A percentile compares a stretch with the other conserved stretches of the same genome.
Conservation (phyloP, 2,888 invertebrate genomes). For the Tinea semifulvella region DNA sequence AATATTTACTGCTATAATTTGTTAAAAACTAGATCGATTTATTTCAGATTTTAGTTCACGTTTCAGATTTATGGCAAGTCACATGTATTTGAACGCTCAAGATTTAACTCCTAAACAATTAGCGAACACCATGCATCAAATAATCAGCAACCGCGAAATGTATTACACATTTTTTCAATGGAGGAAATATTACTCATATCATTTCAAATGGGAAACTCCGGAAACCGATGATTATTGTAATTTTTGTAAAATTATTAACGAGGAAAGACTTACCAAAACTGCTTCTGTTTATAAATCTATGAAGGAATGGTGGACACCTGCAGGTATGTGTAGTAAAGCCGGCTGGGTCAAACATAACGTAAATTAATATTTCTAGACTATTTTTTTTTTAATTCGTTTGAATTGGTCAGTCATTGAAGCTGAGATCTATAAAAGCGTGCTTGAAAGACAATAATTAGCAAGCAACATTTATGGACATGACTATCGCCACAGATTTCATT, state of each 20-base stretch:
- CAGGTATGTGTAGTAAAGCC: conserved; percentile 8
- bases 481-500: too few relatives aligned
- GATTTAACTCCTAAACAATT: conserved; percentile 29
- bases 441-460: too few relatives aligned
- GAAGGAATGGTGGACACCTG: conserved; percentile 33
- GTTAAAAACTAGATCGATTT: too few relatives aligned
- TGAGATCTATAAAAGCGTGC: too few relatives aligned
- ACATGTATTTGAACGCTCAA: conserved; percentile 37
- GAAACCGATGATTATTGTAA: conserved; percentile 39
- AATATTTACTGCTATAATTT: too few relatives aligned
- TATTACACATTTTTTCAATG: conserved; percentile 40
- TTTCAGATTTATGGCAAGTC: conserved; percentile 41
- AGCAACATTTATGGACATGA: too few relatives aligned
- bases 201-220: conserved; percentile 28
- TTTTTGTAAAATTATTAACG: conserved; percentile 36
- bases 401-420: too few relatives aligned
- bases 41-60: neutral
- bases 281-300: conserved; percentile 27
- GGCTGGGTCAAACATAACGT: too few relatives aligned
- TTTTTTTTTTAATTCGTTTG: too few relatives aligned
- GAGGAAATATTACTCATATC: conserved; percentile 36
- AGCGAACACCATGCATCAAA: conserved; percentile 30
- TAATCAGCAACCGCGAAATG: conserved; percentile 27
- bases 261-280: conserved; percentile 24
- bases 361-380: too few relatives aligned